These are phyloP conservation scores for Epiblema foenella DNA, from an alignment of 2,888 invertebrate genomes.

Conservation along the genomic window DNA sequence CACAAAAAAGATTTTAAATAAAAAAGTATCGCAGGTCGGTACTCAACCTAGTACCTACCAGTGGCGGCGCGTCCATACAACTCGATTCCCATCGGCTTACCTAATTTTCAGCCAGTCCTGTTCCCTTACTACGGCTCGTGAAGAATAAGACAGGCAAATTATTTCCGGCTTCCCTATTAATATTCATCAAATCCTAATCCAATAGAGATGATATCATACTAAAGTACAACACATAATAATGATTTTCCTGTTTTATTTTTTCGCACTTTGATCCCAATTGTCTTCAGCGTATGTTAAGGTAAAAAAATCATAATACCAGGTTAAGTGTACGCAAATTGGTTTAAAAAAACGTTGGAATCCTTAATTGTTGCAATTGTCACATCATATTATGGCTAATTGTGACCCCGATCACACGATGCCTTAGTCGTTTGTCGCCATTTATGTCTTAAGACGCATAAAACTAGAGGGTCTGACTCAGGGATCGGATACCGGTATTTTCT, in stretches of 20 bases:
- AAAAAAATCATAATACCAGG: slow-evolving; percentile 17
- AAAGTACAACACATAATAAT: background rate
- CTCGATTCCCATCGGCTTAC: no score
- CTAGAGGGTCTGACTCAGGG: background rate
- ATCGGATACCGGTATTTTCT: no score
- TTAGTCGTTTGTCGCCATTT: slow-evolving; percentile 6
- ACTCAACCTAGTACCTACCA: background rate
- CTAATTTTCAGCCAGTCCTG: no score
- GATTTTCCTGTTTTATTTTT: slow-evolving; percentile 25
- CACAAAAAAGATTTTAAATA: no score
- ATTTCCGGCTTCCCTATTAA: no score
- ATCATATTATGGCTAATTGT: background rate
- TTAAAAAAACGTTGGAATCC: slow-evolving; percentile 24
- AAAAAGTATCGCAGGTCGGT: no score
- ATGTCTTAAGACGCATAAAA: background rate
- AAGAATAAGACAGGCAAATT: no score
- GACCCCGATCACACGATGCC: background rate
- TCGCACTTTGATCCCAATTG: background rate
- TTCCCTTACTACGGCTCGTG: no score
- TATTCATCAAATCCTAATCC: slow-evolving; percentile 9
- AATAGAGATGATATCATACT: slow-evolving; percentile 12
- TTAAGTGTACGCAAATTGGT: slow-evolving; percentile 26
- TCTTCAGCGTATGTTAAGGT: slow-evolving; percentile 2
- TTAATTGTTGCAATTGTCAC: slow-evolving; percentile 29
- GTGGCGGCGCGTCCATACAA: no score